These are phyloP conservation scores for Strigops habroptila DNA, from an alignment of 2,113 vertebrate species.

Conservation along the genomic window DNA sequence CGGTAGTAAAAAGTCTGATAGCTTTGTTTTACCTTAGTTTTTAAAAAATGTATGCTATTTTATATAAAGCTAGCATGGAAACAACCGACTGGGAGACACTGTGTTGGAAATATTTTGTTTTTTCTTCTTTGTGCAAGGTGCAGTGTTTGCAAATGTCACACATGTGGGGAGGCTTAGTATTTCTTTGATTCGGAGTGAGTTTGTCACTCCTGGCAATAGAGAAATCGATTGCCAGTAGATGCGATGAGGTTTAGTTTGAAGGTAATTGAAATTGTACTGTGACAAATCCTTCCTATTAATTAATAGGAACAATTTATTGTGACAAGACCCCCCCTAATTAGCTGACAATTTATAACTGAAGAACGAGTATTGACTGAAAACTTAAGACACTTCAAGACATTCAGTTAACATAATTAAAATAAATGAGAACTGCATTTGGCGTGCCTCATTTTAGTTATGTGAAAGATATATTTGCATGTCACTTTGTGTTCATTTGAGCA, in stretches of 20 bases:
- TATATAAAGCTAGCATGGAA: not conserved
- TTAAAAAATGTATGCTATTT: not conserved
- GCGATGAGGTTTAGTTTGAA: not conserved
- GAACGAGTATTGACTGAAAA: not conserved
- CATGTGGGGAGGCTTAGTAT: not conserved
- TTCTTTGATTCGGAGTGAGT: not conserved
- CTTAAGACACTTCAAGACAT: not conserved
- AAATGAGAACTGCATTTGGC: not conserved
- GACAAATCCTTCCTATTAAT: constrained; percentile 4
- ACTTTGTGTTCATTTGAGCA: not conserved
- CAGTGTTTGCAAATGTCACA: not conserved
- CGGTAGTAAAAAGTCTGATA: not conserved
- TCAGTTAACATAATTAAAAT: not conserved
- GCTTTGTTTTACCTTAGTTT: not conserved
- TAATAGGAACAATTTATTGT: not conserved
- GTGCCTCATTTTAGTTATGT: not conserved
- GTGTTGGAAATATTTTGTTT: not conserved
- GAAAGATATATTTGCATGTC: not conserved
- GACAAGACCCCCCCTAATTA: not conserved
- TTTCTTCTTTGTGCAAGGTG: not conserved
- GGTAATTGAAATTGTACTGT: not conserved
- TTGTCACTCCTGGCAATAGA: not conserved
- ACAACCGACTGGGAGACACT: not conserved
- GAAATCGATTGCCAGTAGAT: not conserved
- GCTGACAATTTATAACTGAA: not conserved